These are phyloP conservation scores for Mastomys natalensis DNA, from an alignment of 2,113 vertebrate genomes.

Conservation along the genomic window DNA sequence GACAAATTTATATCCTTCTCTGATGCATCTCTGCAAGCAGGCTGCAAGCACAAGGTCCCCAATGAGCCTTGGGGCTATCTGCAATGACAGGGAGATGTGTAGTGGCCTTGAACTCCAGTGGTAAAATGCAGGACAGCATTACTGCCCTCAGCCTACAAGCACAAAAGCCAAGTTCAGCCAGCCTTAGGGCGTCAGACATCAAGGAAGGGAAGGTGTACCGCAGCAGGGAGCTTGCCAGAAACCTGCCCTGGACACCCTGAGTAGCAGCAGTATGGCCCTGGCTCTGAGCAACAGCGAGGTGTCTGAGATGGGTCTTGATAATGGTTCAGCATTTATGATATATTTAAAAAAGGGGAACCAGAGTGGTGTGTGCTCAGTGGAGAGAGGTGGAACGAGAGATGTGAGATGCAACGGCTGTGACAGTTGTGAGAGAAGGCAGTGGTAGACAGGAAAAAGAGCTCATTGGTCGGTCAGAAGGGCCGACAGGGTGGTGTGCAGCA, in stretches of 20 bases:
- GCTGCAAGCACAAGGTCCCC: background rate
- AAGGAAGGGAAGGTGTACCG: background rate
- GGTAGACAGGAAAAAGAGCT: background rate
- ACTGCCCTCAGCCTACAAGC: background rate
- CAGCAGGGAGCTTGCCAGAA: background rate
- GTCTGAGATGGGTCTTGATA: background rate
- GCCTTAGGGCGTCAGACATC: background rate
- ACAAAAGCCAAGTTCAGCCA: background rate
- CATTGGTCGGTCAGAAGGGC: background rate
- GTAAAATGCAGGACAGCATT: background rate
- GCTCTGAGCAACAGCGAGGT: background rate
- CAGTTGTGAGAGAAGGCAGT: background rate
- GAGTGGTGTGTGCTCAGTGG: background rate
- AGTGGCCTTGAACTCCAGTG: background rate
- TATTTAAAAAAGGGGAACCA: background rate
- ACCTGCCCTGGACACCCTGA: background rate
- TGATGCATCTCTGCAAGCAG: background rate
- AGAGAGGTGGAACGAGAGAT: background rate
- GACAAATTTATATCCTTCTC: background rate
- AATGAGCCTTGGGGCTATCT: background rate
- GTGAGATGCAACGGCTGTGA: background rate
- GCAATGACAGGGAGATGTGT: background rate
- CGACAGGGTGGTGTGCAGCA: background rate
- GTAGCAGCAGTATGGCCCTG: background rate
- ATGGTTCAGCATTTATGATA: background rate